phyloP scores from a whole-genome alignment of 1,140 invertebrate species.

The Aricia agestis region DNA sequence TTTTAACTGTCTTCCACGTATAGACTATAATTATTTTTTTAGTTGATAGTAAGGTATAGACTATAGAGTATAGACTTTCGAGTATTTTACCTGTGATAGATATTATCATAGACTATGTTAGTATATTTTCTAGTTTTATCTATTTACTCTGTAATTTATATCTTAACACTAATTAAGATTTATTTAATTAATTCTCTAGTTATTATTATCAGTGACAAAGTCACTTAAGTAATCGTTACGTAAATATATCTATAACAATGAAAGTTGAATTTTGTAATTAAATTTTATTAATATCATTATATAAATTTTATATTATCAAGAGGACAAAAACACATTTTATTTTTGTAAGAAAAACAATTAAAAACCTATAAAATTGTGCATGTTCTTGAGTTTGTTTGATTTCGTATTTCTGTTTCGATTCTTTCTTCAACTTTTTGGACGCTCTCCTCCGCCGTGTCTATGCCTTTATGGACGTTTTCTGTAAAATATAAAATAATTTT shows the following conservation, averaged over 20 bases:
- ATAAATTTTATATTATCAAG: slow-evolving; percentile 16
- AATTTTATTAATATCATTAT: slow-evolving; percentile 14
- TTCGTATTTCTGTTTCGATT: slow-evolving; percentile 63
- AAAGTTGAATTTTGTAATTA: slow-evolving; percentile 1
- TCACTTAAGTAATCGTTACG: not conserved
- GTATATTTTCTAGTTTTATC: too few species aligned
- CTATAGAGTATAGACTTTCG: too few species aligned
- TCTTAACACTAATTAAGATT: too few species aligned
- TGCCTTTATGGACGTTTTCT: slow-evolving; percentile 65
- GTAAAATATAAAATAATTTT: not conserved
- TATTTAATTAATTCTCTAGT: too few species aligned
- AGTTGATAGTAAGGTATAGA: too few species aligned
- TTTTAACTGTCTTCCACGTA: too few species aligned
- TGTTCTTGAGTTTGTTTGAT: slow-evolving; percentile 65
- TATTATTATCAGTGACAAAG: not conserved
- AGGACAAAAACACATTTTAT: slow-evolving; percentile 23
- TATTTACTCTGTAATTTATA: too few species aligned
- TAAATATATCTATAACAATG: not conserved
- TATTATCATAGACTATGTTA: too few species aligned
- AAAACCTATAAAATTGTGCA: slow-evolving; percentile 63
- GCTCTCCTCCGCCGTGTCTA: slow-evolving; percentile 53
- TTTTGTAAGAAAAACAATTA: slow-evolving; percentile 13
- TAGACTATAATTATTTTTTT: too few species aligned
- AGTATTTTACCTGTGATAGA: too few species aligned
- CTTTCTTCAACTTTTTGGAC: slow-evolving; percentile 63